These are phyloP conservation scores for Exaiptasia diaphana DNA, from an alignment of 64 coral and sea anemone genomes.

Conservation along the genomic window DNA sequence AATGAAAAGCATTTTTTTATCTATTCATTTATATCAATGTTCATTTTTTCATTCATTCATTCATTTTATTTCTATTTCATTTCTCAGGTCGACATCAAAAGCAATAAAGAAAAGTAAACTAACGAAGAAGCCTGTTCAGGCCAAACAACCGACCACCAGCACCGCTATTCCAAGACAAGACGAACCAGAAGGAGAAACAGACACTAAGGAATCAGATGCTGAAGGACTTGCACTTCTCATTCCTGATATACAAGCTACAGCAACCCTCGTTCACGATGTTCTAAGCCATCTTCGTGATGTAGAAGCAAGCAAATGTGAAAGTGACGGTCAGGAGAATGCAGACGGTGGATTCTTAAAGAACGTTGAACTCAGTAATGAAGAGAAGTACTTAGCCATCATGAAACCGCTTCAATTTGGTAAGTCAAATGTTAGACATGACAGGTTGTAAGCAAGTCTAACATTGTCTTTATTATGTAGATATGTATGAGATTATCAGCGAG, in stretches of 20 bases:
- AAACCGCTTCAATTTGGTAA: conserved; percentile 90
- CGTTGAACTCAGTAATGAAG: conserved; percentile 73
- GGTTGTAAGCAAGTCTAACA: not conserved
- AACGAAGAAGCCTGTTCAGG: not conserved
- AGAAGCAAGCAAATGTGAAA: not conserved
- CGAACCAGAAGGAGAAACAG: not conserved
- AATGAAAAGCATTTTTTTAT: too few species aligned
- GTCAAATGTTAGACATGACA: not conserved
- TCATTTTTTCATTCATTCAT: too few species aligned
- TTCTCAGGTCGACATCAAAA: not conserved
- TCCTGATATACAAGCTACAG: conserved; percentile 91
- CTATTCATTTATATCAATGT: too few species aligned
- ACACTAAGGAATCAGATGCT: conserved; percentile 52
- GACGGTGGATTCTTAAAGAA: not conserved
- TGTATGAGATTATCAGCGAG: conserved; percentile 70
- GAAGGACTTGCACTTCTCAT: conserved; percentile 86
- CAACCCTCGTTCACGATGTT: conserved; percentile 66
- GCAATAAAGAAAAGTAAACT: conserved; percentile 1
- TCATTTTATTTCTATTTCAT: too few species aligned
- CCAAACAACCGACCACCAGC: not conserved
- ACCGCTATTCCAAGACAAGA: not conserved
- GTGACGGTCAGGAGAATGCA: not conserved
- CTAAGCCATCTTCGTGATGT: conserved; percentile 49
- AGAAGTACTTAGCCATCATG: conserved; percentile 87
- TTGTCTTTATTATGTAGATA: conserved; percentile 27